Evolutionary conservation across 2,113 vertebrate species (phyloP).

Genomic region (Callopanchax toddi): DNA sequence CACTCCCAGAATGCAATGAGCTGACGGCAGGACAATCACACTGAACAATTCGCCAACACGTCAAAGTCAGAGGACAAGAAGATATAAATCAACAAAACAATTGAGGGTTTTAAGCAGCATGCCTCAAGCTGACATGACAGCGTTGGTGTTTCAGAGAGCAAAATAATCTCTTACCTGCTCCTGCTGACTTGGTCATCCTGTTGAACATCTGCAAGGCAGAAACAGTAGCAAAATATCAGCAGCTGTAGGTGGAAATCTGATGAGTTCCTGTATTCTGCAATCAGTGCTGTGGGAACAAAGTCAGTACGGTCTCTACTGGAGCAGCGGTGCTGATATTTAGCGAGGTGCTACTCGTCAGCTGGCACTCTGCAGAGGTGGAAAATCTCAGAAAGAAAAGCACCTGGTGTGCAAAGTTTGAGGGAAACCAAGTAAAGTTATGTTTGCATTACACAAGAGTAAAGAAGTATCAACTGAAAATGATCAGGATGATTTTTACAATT

Average conservation of each 20-base stretch:
- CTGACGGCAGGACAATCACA: slow-evolving; percentile 9
- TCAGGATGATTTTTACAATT: not conserved
- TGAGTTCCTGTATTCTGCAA: not conserved
- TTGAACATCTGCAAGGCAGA: slow-evolving; percentile 81
- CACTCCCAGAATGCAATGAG: slow-evolving; percentile 2
- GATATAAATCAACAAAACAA: not conserved
- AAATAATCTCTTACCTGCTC: slow-evolving; percentile 80
- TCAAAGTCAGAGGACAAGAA: not conserved
- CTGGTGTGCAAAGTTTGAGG: not conserved
- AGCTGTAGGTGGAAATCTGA: not conserved
- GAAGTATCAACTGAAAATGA: slow-evolving; percentile 6
- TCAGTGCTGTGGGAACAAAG: slow-evolving; percentile 13
- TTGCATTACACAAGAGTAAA: too few relatives aligned
- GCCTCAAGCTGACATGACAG: not conserved
- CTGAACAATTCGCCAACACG: not conserved
- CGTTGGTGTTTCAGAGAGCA: not conserved
- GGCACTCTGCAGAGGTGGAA: not conserved
- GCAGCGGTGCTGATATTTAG: slow-evolving; percentile 28
- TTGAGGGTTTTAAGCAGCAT: too few relatives aligned
- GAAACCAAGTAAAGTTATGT: too few relatives aligned
- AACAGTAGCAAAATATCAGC: slow-evolving; percentile 30
- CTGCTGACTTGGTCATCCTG: slow-evolving; percentile 72
- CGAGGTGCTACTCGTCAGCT: not conserved
- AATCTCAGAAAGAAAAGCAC: not conserved
- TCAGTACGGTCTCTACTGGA: not conserved